Base-by-base conservation (phyloP, 2,888 invertebrate species). In the Gisinianus flammeolus region DNA sequence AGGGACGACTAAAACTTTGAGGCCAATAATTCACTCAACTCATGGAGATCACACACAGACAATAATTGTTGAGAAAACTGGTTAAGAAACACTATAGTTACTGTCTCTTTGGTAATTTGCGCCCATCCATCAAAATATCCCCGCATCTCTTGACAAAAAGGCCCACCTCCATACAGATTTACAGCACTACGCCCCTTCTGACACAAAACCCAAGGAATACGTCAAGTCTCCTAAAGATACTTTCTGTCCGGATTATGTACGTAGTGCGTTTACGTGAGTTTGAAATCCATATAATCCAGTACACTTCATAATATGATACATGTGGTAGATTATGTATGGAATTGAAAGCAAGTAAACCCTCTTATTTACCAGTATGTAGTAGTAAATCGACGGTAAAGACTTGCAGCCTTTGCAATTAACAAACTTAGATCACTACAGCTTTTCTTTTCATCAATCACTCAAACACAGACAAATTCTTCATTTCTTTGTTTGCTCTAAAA, bases 41-140 rank as follows among this genome's bases (percentile, higher is more conserved):
- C 26, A 44, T 26, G 76, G 68, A 74, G 73, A 74, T 74, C 73
- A 74, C 73, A 74, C 73, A 74, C 73, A 74, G 64, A 62, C 72
- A 81, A 77, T 79, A 79, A 80, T 79, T 79, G 80, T 74, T 75
- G 56, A 72, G 71, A 70, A 70, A 79, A 79, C 78, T 79, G 78
- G 79, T 73, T 79, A 75, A 79, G 79, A 69, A 74, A 77, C 77
- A 72, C 79, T 81, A 76, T 80, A 80, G 80, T 80, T 80, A 79
- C 80, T 82, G 83, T 83, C 82, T 79, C 80, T 82, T 82, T 75
- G 67, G 80, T 81, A 82, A 82, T 83, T 83, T 83, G 81, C 82
- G 80, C 76, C 81, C 79, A 83, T 83, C 81, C 81, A 82, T 83
- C 83, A 83, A 82, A 81, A 76, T 71, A 77, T 81, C 79, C 80